Conservation (phyloP, 2,797 vertebrate species). For the Myotis findleyi region DNA sequence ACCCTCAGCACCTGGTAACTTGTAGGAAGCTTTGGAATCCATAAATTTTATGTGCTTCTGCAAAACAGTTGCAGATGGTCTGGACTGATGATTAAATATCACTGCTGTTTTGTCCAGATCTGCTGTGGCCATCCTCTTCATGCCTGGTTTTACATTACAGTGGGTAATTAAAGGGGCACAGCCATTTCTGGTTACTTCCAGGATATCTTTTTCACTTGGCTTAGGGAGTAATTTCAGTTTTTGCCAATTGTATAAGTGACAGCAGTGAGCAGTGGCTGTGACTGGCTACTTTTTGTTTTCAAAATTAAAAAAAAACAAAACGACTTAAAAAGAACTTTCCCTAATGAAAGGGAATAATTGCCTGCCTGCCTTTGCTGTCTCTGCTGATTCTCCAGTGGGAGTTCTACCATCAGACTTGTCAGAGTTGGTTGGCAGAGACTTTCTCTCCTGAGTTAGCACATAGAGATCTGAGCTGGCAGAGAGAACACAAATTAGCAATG, state of each 20-base stretch:
- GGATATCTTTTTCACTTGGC: constrained; percentile 61
- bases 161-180: constrained; percentile 80
- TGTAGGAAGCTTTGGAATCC: constrained; percentile 75
- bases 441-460: constrained; percentile 34
- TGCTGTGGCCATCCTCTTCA: constrained; percentile 58
- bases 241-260: constrained; percentile 63
- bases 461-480: background rate
- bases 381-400: constrained; percentile 18
- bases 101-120: constrained; percentile 75
- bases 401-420: background rate
- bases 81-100: constrained; percentile 82
- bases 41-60: constrained; percentile 77
- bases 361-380: background rate
- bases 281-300: constrained; percentile 60
- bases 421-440: background rate
- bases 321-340: constrained; percentile 24
- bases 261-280: constrained; percentile 45
- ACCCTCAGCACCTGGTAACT: constrained; percentile 80
- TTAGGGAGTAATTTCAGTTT: constrained; percentile 61
- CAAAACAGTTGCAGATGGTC: constrained; percentile 86
- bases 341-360: constrained; percentile 59
- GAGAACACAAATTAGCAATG: background rate
- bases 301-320: constrained; percentile 8
- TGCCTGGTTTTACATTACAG: constrained; percentile 70
- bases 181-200: constrained; percentile 60